Evolutionary conservation across 2,888 invertebrate species (phyloP), one percentile per base, ranked within the genome.

Genomic region (Orchesellides sinensis): DNA sequence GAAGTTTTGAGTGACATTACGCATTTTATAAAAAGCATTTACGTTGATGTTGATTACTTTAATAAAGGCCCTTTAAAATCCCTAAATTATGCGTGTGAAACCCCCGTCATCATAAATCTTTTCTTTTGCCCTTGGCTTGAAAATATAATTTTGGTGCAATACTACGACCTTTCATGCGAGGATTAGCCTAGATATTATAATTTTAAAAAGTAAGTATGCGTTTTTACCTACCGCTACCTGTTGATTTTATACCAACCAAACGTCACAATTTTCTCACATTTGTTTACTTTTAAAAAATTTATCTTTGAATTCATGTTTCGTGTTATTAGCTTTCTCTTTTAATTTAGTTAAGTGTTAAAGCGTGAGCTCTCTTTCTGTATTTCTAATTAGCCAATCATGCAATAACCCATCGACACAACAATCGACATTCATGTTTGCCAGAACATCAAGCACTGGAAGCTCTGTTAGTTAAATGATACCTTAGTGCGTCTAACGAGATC

Each of bases 71-170:
- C 63, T 68, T 29, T 27, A 25, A 56, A n/a, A 56, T 56, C 40
- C 6, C 40, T 49, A n/a, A n/a, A n/a, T 40, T 40, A 23, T 25
- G 65, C 65, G 59, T 70, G 70, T 27, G 59, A 70, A 70, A 68
- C 29, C 14, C 19, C 54, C n/a, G 35, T 40, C 40, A 29, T 56
- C 56, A 56, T 56, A 59, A 23, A 59, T 70, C 45, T 45, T 70
- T 56, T 19, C 21, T 8, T 25, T 25, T 61, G 61, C 29, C 72
- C 61, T 72, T 72, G 59, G 32, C 29, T 45, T 8, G 14, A 29
- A 23, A 72, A 25, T n/a, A n/a, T 59, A 56, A 59, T 45, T 70
- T 70, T 70, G 70, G 45, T 70, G 70, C 56, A 70, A 29, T 45
- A 21, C 1, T 52, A 32, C 45, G 70, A 70, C 70, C 70, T 70